Conservation (phyloP, 2,888 invertebrate genomes). For the Drosophila infuscata region DNA sequence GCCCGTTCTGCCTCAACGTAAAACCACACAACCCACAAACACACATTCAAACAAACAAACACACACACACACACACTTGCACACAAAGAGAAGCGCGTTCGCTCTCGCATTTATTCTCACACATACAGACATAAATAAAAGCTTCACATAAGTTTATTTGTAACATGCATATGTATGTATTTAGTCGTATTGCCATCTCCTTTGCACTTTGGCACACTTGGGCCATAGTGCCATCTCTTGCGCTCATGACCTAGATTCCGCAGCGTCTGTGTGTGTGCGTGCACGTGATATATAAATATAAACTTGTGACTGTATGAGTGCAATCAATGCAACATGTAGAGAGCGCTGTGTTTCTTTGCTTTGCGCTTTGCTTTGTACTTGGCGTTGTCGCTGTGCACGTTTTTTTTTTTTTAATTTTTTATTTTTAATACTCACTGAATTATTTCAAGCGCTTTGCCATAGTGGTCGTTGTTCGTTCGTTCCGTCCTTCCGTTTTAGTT, state of each 20-base stretch:
- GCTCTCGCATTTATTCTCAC: slow-evolving; percentile 21
- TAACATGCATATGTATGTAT: slow-evolving; percentile 57
- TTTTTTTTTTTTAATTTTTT: slow-evolving; percentile 61
- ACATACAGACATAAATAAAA: slow-evolving; percentile 22
- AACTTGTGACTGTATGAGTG: slow-evolving; percentile 59
- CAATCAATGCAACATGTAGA: slow-evolving; percentile 85
- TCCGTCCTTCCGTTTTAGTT: slow-evolving; percentile 73
- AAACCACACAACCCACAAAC: slow-evolving; percentile 10
- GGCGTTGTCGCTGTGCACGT: slow-evolving; percentile 34
- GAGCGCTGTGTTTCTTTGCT: slow-evolving; percentile 41
- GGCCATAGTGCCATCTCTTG: slow-evolving; percentile 84
- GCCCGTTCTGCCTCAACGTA: slow-evolving; percentile 18
- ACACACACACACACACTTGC: slow-evolving; percentile 13
- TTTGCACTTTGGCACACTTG: slow-evolving; percentile 82
- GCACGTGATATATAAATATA: slow-evolving; percentile 75
- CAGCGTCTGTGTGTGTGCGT: slow-evolving; percentile 61
- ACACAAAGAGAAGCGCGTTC: slow-evolving; percentile 15
- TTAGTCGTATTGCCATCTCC: slow-evolving; percentile 78
- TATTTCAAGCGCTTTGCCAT: slow-evolving; percentile 68
- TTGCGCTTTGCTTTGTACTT: slow-evolving; percentile 36
- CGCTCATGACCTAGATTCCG: slow-evolving; percentile 85
- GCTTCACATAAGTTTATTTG: slow-evolving; percentile 49
- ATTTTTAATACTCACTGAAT: slow-evolving; percentile 66
- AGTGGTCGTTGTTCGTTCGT: slow-evolving; percentile 51
- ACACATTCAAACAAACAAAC: not conserved